Evolutionary conservation across 2,888 invertebrate genomes (phyloP).

Genomic region (Norana najaformis): DNA sequence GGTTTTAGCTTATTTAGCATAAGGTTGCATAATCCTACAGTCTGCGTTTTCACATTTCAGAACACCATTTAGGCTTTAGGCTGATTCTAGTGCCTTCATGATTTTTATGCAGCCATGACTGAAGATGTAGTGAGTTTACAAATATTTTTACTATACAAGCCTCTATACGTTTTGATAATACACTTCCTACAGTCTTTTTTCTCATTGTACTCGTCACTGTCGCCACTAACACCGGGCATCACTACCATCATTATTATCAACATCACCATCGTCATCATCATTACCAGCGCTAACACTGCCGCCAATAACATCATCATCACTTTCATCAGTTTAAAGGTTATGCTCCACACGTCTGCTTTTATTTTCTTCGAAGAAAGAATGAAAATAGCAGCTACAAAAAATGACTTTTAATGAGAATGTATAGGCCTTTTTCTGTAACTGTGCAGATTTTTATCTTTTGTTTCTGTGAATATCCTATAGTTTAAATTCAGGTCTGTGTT

Average conservation of each 20-base stretch:
- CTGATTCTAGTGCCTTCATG: neutral
- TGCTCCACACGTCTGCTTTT: too few species aligned
- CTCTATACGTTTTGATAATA: neutral
- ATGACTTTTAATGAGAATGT: too few species aligned
- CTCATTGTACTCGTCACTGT: too few species aligned
- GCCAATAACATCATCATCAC: neutral
- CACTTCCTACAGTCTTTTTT: neutral
- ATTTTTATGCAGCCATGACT: neutral
- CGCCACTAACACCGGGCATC: too few species aligned
- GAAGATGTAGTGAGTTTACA: neutral
- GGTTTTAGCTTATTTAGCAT: neutral
- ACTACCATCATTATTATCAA: too few species aligned
- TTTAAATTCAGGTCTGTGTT: too few species aligned
- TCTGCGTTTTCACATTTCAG: neutral
- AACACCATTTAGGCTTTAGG: neutral
- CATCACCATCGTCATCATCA: neutral
- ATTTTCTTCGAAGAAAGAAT: too few species aligned
- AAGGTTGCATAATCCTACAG: neutral
- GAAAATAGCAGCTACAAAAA: too few species aligned
- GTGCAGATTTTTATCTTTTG: too few species aligned
- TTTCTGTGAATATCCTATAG: too few species aligned
- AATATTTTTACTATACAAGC: neutral
- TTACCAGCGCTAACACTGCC: too few species aligned
- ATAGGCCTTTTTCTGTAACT: too few species aligned
- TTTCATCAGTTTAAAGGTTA: neutral